Evolutionary conservation across 2,888 invertebrate species (phyloP), one percentile per base, ranked within the genome.

Genomic region (Dromius quadrimaculatus): DNA sequence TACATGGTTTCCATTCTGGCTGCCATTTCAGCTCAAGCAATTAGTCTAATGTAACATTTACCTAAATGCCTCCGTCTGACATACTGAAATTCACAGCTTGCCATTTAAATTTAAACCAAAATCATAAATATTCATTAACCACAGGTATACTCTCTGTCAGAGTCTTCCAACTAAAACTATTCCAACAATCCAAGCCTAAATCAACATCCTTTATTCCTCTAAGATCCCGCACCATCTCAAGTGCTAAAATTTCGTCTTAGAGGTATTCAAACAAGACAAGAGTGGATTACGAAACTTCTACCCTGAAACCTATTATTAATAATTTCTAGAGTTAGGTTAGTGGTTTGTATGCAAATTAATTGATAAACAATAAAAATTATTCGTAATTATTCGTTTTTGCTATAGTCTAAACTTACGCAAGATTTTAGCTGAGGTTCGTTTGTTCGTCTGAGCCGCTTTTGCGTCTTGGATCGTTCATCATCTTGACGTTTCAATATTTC

Each of bases 401-500:
- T n/a, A n/a, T n/a, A n/a, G n/a, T n/a, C n/a, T n/a, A n/a, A n/a
- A n/a, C n/a, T n/a, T n/a, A n/a, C n/a, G n/a, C n/a, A 43, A 6
- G 41, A 8, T 43, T n/a, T 43, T 17, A 17, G 8, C 23, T 19
- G n/a, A n/a, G n/a, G 9, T 45, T 19, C 20, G 20, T 47, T 22
- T 11, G 47, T 11, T 1, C n/a, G 36, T 6, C 36, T 36, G n/a
- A 36, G 36, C 36, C 36, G 36, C 36, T 11, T n/a, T 23, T 47
- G 13, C 28, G 59, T n/a, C 17, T 2, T 8, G 59, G 15, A 19
- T 66, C 66, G 57, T 66, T 36, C 45, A 66, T 66, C 66, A 66
- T 57, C 32, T 15, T 66, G 66, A 66, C 66, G 57, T 66, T 66
- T 54, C 57, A 66, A 66, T 66, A 66, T 66, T 66, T 57, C 57